A percentile compares a stretch with the other conserved stretches of the same genome.
Evolutionary conservation across 2,888 invertebrate genomes (phyloP).

Genomic region (Trachelus stipa): DNA sequence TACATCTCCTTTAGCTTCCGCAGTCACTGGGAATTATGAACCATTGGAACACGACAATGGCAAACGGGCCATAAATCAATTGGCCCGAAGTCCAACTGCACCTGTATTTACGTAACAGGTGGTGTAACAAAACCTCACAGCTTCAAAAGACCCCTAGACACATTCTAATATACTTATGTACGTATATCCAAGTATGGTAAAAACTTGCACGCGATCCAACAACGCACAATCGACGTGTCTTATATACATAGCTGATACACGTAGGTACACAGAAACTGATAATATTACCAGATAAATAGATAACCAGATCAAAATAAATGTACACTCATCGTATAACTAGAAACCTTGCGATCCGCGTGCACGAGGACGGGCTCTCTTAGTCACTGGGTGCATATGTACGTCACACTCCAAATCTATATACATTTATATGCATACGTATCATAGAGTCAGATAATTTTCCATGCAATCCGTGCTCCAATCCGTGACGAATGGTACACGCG

Average conservation of each 20-base stretch:
- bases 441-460: not conserved
- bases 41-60: not conserved
- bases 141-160: conserved; percentile 3
- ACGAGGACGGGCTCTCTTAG: not conserved
- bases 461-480: not conserved
- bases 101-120: conserved; percentile 50
- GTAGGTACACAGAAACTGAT: not conserved
- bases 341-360: not conserved
- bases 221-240: not conserved
- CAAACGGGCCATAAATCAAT: conserved; percentile 50
- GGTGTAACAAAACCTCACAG: conserved; percentile 6
- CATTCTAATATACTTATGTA: not conserved
- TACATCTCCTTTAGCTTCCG: not conserved
- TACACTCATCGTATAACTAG: not conserved
- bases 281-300: not conserved
- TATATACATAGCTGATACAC: not conserved
- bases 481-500: not conserved
- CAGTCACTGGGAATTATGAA: not conserved
- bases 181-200: not conserved
- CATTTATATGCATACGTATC: not conserved
- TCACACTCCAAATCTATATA: not conserved
- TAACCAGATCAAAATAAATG: not conserved
- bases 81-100: conserved; percentile 39
- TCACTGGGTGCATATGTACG: not conserved
- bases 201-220: conserved; percentile 12